These are phyloP conservation scores for Pheosia gnoma DNA, from an alignment of 2,888 invertebrate genomes.

Conservation along the genomic window DNA sequence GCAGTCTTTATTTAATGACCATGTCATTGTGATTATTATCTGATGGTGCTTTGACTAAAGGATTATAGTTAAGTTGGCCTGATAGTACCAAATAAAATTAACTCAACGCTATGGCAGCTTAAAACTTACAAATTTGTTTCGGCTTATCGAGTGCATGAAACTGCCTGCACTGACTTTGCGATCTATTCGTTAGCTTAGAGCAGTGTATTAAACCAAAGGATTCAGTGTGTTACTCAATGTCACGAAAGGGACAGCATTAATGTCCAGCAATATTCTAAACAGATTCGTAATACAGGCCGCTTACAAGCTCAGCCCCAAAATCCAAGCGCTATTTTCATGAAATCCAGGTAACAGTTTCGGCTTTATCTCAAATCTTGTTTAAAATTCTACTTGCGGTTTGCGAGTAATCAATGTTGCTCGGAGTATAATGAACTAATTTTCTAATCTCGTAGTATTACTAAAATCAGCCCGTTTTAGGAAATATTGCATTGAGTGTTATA, in stretches of 20 bases:
- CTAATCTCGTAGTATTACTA: slow-evolving; percentile 6
- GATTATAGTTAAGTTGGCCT: not conserved
- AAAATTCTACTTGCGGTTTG: slow-evolving; percentile 29
- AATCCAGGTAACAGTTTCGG: slow-evolving; percentile 24
- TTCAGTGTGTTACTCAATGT: not conserved
- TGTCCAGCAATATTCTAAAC: slow-evolving; percentile 1
- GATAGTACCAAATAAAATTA: not conserved
- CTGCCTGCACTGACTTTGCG: not conserved
- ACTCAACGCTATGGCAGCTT: not conserved
- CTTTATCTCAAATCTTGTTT: slow-evolving; percentile 25
- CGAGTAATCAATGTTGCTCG: slow-evolving; percentile 26
- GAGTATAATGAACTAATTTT: slow-evolving; percentile 28
- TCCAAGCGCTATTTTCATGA: slow-evolving; percentile 10
- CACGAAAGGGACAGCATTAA: not conserved
- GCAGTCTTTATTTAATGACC: not conserved
- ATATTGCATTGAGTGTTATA: not conserved
- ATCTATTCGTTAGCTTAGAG: not conserved
- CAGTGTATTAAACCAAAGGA: not conserved
- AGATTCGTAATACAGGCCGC: not conserved
- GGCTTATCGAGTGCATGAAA: not conserved
- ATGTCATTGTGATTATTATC: not conserved
- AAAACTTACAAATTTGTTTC: too few species aligned
- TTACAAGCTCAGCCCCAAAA: not conserved
- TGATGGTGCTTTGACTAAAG: not conserved
- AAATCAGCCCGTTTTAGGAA: not conserved